These are phyloP conservation scores for Syrista parreyssii DNA, from an alignment of 2,888 invertebrate genomes.

Conservation along the genomic window DNA sequence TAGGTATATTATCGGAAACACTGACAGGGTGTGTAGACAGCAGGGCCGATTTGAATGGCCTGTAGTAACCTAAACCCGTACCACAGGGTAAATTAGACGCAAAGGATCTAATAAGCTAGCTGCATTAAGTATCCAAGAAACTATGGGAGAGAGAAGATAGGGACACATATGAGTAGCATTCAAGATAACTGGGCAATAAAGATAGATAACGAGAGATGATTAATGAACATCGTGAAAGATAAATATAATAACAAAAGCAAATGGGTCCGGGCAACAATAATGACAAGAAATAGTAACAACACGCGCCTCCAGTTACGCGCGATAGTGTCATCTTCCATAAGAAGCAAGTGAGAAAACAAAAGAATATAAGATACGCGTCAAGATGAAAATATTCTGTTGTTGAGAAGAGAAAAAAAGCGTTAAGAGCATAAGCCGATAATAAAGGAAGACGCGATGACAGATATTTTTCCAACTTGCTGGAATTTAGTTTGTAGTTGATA, in stretches of 20 bases:
- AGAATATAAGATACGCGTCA: background rate
- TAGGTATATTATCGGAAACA: background rate
- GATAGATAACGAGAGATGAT: constrained; percentile 22
- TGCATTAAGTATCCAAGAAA: background rate
- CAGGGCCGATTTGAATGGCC: constrained; percentile 31
- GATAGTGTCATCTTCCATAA: constrained; percentile 49
- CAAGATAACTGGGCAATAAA: constrained; percentile 13
- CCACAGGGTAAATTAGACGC: constrained; percentile 33
- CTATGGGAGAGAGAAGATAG: background rate
- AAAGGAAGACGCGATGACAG: constrained; percentile 52
- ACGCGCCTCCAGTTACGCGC: constrained; percentile 13
- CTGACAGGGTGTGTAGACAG: constrained; percentile 16
- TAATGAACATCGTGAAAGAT: constrained; percentile 5
- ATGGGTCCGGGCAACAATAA: background rate
- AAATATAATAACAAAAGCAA: background rate
- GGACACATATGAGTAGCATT: constrained; percentile 15
- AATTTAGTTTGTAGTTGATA: constrained; percentile 38
- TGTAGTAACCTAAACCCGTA: constrained; percentile 37
- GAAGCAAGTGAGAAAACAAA: constrained; percentile 24
- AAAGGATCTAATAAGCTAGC: constrained; percentile 25
- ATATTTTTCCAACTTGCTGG: constrained; percentile 59
- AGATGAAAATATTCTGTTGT: constrained; percentile 13
- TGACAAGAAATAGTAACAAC: background rate
- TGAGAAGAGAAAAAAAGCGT: background rate
- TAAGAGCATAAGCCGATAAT: constrained; percentile 43